Evolutionary conservation across 2,113 vertebrate species (phyloP).

Genomic region (Tursiops truncatus): DNA sequence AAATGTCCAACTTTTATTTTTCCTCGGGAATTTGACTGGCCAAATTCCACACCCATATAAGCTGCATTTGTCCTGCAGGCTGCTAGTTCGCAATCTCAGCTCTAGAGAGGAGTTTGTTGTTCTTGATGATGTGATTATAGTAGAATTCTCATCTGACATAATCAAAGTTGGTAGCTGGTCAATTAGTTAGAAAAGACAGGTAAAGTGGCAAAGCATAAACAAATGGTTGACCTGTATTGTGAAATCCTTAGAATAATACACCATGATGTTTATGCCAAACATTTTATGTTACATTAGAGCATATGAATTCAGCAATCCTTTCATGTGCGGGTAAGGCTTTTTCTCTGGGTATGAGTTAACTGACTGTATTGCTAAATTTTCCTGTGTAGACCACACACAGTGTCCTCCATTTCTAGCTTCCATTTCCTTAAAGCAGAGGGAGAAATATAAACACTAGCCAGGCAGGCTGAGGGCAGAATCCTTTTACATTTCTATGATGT

Average conservation of each 20-base stretch:
- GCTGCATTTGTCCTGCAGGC: background rate
- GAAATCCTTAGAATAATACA: background rate
- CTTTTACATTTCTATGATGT: background rate
- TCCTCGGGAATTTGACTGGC: background rate
- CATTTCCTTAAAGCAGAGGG: background rate
- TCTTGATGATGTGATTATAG: background rate
- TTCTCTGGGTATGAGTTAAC: background rate
- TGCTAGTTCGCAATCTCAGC: background rate
- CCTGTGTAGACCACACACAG: background rate
- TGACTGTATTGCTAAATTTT: background rate
- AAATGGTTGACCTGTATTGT: background rate
- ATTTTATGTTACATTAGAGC: background rate
- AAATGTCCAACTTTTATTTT: background rate
- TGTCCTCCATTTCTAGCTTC: background rate
- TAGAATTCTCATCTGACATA: background rate
- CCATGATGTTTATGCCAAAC: background rate
- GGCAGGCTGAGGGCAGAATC: background rate
- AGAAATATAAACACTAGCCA: background rate
- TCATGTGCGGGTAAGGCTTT: background rate
- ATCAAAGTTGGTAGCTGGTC: background rate
- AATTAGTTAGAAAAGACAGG: background rate
- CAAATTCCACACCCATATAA: background rate
- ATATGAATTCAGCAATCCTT: background rate
- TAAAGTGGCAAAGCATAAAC: background rate
- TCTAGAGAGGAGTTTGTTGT: background rate